phyloP scores from a whole-genome alignment of 2,797 vertebrate genomes.

The Eupleurogrammus muticus region DNA sequence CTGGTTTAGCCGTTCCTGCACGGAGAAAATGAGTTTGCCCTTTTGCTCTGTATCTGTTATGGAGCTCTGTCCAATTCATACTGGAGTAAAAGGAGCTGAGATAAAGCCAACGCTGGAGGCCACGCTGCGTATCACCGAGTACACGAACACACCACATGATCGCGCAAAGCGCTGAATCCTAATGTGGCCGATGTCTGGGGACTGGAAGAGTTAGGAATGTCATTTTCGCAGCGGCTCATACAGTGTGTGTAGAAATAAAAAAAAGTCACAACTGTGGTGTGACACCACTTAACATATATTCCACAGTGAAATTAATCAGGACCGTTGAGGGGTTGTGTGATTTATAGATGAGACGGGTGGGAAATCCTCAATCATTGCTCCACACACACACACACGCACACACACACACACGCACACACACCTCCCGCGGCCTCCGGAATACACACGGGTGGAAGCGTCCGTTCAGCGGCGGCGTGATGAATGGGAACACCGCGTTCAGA shows the following conservation, averaged over 20 bases:
- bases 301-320: slow-evolving; percentile 25
- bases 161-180: slow-evolving; percentile 32
- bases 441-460: slow-evolving; percentile 14
- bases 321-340: slow-evolving; percentile 14
- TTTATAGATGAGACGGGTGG: slow-evolving; percentile 25
- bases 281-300: not conserved
- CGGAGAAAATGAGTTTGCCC: slow-evolving; percentile 61
- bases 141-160: slow-evolving; percentile 9
- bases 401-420: no score
- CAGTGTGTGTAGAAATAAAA: not conserved
- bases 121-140: slow-evolving; percentile 15
- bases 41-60: slow-evolving; percentile 40
- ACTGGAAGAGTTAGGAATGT: not conserved
- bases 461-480: slow-evolving; percentile 56
- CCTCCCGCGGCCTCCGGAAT: not conserved
- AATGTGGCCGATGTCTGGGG: slow-evolving; percentile 32
- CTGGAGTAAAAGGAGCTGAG: slow-evolving; percentile 38
- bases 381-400: no score
- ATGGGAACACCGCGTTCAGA: slow-evolving; percentile 62
- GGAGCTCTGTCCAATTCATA: slow-evolving; percentile 54
- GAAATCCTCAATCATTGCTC: slow-evolving; percentile 8
- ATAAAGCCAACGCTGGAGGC: slow-evolving; percentile 48
- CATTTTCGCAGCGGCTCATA: not conserved
- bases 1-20: slow-evolving; percentile 33
- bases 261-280: not conserved